These are phyloP conservation scores for Aspidiotus destructor DNA, from an alignment of 2,888 invertebrate species.

Conservation along the genomic window DNA sequence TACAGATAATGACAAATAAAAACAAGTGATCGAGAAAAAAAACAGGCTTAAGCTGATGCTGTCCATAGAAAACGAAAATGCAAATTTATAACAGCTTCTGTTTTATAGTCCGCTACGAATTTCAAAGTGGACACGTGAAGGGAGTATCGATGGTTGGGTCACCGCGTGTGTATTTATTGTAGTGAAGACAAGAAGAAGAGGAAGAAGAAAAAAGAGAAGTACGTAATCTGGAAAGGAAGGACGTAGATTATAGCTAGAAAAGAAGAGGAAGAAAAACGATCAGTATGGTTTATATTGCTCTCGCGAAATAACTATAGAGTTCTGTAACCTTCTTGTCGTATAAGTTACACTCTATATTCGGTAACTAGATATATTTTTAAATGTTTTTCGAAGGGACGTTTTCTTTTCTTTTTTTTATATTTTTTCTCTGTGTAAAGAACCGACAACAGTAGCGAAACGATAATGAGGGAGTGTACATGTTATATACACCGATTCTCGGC, in stretches of 20 bases:
- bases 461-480: conserved; percentile 11
- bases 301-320: not conserved
- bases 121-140: too few relatives aligned
- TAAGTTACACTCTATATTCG: not conserved
- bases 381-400: not conserved
- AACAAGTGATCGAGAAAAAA: conserved; percentile 4
- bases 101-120: not conserved
- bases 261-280: not conserved
- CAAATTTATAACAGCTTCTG: conserved; percentile 2
- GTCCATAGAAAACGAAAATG: not conserved
- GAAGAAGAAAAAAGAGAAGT: not conserved
- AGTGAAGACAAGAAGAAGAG: too few relatives aligned
- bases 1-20: conserved; percentile 1
- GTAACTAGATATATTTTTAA: conserved; percentile 6
- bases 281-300: not conserved
- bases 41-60: not conserved
- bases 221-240: not conserved
- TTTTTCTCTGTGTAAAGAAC: conserved; percentile 8
- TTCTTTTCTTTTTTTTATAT: not conserved
- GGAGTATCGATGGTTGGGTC: too few relatives aligned
- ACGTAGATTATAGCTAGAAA: not conserved
- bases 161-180: too few relatives aligned
- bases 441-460: conserved; percentile 9
- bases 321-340: not conserved
- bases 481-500: not conserved